Evolutionary conservation across 2,797 vertebrate genomes (phyloP).

Genomic region (Oreochromis grahami): DNA sequence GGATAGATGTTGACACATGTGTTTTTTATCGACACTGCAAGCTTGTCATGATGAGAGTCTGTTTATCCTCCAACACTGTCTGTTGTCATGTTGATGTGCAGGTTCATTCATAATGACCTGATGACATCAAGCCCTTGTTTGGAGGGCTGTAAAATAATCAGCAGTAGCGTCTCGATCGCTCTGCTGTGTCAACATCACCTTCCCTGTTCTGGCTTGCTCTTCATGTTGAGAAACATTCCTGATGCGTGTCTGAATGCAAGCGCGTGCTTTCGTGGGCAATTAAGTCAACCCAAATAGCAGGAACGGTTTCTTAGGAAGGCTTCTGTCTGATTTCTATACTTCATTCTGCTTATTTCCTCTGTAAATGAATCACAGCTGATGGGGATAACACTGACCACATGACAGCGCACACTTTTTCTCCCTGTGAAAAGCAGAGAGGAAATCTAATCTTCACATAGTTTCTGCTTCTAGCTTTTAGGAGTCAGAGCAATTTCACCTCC

Average conservation of each 20-base stretch:
- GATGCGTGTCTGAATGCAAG: constrained; percentile 29
- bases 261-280: constrained; percentile 20
- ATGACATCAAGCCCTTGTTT: constrained; percentile 58
- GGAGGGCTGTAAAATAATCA: constrained; percentile 54
- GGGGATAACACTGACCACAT: constrained; percentile 51
- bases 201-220: constrained; percentile 70
- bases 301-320: constrained; percentile 15
- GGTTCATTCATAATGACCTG: constrained; percentile 16
- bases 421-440: neutral
- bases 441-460: constrained; percentile 17
- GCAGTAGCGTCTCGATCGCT: constrained; percentile 45
- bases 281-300: constrained; percentile 1
- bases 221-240: constrained; percentile 56
- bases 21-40: neutral
- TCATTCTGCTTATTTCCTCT: constrained; percentile 53
- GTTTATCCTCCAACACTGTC: neutral
- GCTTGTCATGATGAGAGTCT: neutral
- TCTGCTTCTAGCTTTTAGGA: neutral
- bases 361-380: constrained; percentile 44
- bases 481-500: neutral
- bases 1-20: neutral
- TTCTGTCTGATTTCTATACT: neutral
- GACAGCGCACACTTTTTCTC: constrained; percentile 33
- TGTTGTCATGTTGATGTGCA: constrained; percentile 12
- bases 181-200: constrained; percentile 55